These are phyloP conservation scores for Enhydra lutris DNA, from an alignment of 2,113 vertebrate species.

Conservation along the genomic window DNA sequence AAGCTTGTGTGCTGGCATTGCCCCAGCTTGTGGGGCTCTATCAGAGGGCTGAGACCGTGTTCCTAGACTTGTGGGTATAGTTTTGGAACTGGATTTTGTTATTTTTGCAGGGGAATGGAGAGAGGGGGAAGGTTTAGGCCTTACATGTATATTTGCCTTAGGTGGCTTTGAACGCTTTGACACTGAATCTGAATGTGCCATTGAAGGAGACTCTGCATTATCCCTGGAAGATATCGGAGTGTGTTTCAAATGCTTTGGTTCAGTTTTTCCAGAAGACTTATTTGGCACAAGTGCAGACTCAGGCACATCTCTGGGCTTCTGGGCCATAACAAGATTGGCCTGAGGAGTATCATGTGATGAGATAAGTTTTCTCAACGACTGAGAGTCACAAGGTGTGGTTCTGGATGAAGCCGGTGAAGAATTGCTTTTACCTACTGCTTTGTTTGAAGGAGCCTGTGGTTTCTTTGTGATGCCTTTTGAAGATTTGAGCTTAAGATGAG, in stretches of 20 bases:
- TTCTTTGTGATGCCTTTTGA: slow-evolving; percentile 74
- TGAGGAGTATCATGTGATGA: slow-evolving; percentile 78
- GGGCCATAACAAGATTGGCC: slow-evolving; percentile 54
- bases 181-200: slow-evolving; percentile 19
- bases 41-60: background rate
- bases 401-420: slow-evolving; percentile 63
- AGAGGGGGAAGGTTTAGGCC: slow-evolving; percentile 66
- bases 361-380: slow-evolving; percentile 82
- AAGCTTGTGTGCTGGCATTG: slow-evolving; percentile 40
- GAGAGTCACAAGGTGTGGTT: slow-evolving; percentile 78
- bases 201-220: slow-evolving; percentile 6
- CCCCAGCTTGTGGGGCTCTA: slow-evolving; percentile 13
- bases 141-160: background rate
- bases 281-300: slow-evolving; percentile 9
- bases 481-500: slow-evolving; percentile 58
- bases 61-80: background rate
- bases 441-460: background rate
- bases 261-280: slow-evolving; percentile 55
- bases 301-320: background rate
- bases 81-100: slow-evolving; percentile 69
- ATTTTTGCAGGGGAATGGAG: slow-evolving; percentile 58
- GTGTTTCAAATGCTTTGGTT: slow-evolving; percentile 53
- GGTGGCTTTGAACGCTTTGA: background rate
- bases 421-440: slow-evolving; percentile 42
- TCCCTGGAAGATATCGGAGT: slow-evolving; percentile 42